Evolutionary conservation across 2,797 vertebrate genomes (phyloP), one percentile per base, ranked within the genome.

Genomic region (Enteromius mattozi): DNA sequence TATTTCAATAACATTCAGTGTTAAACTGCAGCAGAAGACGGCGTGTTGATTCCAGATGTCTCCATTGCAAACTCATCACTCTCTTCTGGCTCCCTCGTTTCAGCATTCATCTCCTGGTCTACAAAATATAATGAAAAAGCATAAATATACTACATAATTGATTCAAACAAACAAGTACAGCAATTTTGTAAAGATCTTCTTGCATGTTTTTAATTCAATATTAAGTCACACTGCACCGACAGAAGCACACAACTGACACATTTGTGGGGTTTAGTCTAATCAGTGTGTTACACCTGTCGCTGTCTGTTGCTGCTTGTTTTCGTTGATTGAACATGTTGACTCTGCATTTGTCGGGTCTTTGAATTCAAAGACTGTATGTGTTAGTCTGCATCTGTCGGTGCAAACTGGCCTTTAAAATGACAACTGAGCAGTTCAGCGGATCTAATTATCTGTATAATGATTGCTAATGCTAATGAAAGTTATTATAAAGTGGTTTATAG

Each of bases 1-100:
- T 42, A 30, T 30, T 30, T 81, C 0, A 27, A n/a, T 56, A 4
- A 35, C 27, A 33, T 47, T 13, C 56, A 61, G 45, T 54, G 37
- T 65, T 45, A 63, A 27, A 78, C 24, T 17, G 42, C 21, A 47
- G 47, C 54, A 33, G n/a, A 19, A 4, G 27, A 54, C 24, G 71
- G 37, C 24, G 49, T 12, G 49, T 40, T 8, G 14, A 81, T 49
- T 33, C 5, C 49, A 49, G 59, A 7, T 0, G 42, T 27, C 54
- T 85, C 45, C 88, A 40, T 93, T 12, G 82, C 93, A 85, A 93
- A 91, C 80, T 96, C 95, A 40, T 96, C 93, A 0, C 95, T 96
- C 89, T 96, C 95, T 86, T 95, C 95, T 0, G 95, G 95, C 56
- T 87, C 92, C 74, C 91, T 79, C 27, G 71, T 63, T 54, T 37